Evolutionary conservation across 2,888 invertebrate genomes (phyloP).

Genomic region (Hyposoter dolosus): DNA sequence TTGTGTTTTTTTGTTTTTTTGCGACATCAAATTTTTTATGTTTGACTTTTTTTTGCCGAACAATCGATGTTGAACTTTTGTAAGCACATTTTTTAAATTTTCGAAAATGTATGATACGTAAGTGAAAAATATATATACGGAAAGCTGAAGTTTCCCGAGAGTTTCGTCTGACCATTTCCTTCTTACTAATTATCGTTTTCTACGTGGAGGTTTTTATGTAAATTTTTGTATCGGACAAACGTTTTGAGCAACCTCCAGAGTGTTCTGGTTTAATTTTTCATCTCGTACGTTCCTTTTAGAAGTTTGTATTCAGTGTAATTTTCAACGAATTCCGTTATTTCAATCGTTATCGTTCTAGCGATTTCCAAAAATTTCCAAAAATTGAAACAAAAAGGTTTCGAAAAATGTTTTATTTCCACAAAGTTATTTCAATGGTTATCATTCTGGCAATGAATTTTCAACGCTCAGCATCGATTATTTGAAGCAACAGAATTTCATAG

Average conservation of each 20-base stretch:
- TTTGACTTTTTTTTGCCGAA: background rate
- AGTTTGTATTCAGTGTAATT: too few relatives aligned
- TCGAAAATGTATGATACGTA: background rate
- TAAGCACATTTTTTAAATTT: background rate
- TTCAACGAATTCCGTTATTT: too few relatives aligned
- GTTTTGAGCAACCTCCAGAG: background rate
- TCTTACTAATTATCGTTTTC: background rate
- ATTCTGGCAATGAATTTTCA: background rate
- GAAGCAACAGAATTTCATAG: background rate
- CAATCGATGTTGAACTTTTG: slow-evolving; percentile 1
- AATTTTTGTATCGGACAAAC: background rate
- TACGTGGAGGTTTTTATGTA: background rate
- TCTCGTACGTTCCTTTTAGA: too few relatives aligned
- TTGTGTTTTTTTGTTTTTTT: background rate
- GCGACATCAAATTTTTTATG: background rate
- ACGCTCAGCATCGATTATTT: background rate
- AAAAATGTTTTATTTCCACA: background rate
- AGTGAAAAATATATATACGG: background rate
- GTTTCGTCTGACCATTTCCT: background rate
- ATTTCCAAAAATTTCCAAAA: too few relatives aligned
- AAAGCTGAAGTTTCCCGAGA: background rate
- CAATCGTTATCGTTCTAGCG: background rate
- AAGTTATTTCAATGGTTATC: background rate
- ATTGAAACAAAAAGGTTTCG: background rate
- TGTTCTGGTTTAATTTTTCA: background rate